Evolutionary conservation across 2,888 invertebrate species (phyloP).

Genomic region (Oasisia sp.): DNA sequence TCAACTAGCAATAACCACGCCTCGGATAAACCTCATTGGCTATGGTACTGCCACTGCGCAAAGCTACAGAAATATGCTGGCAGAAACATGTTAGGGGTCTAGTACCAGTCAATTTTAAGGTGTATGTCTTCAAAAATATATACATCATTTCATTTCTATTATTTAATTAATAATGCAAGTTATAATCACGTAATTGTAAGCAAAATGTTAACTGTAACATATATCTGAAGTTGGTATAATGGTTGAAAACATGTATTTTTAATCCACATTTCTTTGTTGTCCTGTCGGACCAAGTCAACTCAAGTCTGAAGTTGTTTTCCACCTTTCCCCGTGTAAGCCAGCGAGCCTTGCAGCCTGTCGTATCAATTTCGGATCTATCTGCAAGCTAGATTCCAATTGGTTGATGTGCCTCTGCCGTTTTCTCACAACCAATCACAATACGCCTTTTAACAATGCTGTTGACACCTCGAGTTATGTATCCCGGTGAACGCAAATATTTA

Average conservation of each 20-base stretch:
- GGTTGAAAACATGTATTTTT: neutral
- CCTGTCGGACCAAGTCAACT: neutral
- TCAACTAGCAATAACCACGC: conserved; percentile 17
- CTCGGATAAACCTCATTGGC: conserved; percentile 17
- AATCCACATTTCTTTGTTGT: neutral
- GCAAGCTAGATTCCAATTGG: neutral
- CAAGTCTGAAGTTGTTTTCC: neutral
- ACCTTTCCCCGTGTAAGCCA: neutral
- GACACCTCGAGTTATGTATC: neutral
- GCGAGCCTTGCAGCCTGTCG: neutral
- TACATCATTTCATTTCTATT: neutral
- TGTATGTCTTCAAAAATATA: neutral
- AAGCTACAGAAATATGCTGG: neutral
- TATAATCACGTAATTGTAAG: neutral
- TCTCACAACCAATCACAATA: neutral
- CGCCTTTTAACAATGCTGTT: conserved; percentile 6
- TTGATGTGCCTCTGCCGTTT: neutral
- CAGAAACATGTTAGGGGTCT: neutral
- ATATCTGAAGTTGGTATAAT: neutral
- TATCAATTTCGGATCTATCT: neutral
- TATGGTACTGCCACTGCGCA: conserved; percentile 11
- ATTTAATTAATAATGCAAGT: neutral
- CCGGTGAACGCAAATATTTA: neutral
- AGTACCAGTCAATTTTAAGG: neutral
- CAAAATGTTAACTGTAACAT: neutral